Percentiles rank a stretch among this genome's conserved stretches.
These are phyloP conservation scores for Achroia grisella DNA, from an alignment of 1,140 invertebrate genomes.

Conservation along the genomic window DNA sequence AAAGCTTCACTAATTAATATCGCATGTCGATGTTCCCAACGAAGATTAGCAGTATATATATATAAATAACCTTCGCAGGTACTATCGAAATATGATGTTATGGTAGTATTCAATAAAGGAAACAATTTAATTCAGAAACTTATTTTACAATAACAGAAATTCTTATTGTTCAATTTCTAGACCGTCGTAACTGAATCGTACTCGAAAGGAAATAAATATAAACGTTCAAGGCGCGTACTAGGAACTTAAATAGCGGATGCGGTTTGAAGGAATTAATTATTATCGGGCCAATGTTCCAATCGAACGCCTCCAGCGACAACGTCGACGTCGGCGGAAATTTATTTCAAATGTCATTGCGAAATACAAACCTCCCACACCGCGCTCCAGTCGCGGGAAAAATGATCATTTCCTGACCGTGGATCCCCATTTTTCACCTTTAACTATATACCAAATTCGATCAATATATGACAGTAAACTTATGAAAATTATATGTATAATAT, in stretches of 20 bases:
- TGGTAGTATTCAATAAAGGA: no score
- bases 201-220: conserved; percentile 13
- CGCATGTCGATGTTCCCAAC: neutral
- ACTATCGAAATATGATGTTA: no score
- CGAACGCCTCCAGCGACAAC: conserved; percentile 37
- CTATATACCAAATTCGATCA: neutral
- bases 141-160: no score
- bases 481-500: neutral
- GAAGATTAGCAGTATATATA: neutral
- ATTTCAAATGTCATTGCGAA: conserved; percentile 60
- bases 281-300: conserved; percentile 65
- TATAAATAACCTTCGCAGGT: no score
- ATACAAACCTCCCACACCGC: conserved; percentile 27
- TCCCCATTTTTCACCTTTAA: conserved; percentile 8
- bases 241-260: conserved; percentile 28
- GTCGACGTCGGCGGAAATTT: conserved; percentile 49
- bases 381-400: conserved; percentile 25
- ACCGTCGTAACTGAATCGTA: neutral
- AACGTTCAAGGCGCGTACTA: conserved; percentile 1
- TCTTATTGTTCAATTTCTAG: no score
- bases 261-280: conserved; percentile 56
- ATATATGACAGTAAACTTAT: neutral
- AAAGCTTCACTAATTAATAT: conserved; percentile 39
- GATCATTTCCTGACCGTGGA: conserved; percentile 31
- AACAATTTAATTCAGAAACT: no score